phyloP scores from a whole-genome alignment of 2,113 vertebrate genomes.

The Larimichthys crocea region DNA sequence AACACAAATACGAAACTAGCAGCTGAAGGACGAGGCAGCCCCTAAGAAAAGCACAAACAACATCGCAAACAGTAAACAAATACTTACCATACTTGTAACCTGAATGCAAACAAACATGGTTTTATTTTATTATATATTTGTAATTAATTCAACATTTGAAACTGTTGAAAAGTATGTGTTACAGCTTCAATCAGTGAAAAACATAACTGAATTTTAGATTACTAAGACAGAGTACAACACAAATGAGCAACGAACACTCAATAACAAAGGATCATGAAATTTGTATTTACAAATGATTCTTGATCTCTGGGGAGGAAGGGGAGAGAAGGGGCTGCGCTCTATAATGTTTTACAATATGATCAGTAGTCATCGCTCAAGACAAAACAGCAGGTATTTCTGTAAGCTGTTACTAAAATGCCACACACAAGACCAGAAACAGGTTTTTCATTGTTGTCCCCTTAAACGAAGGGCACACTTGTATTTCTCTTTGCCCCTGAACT shows the following conservation, averaged over 20 bases:
- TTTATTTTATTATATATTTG: constrained; percentile 60
- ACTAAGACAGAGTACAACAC: constrained; percentile 16
- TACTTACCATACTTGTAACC: constrained; percentile 99
- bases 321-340: constrained; percentile 19
- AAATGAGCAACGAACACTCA: constrained; percentile 32
- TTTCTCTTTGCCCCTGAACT: constrained; percentile 89
- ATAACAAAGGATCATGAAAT: constrained; percentile 40
- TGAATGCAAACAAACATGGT: constrained; percentile 93
- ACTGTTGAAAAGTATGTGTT: not conserved
- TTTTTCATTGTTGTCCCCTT: constrained; percentile 86
- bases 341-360: constrained; percentile 62
- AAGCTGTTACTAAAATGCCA: constrained; percentile 77
- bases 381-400: constrained; percentile 72
- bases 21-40: constrained; percentile 74
- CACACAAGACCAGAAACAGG: constrained; percentile 84
- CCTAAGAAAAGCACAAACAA: constrained; percentile 86
- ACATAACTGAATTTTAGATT: not conserved
- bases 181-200: not conserved
- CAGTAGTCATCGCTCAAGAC: constrained; percentile 45
- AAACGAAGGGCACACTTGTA: constrained; percentile 87
- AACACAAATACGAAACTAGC: constrained; percentile 48
- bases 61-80: constrained; percentile 80
- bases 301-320: constrained; percentile 1
- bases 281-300: constrained; percentile 55
- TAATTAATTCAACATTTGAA: constrained; percentile 17